These are phyloP conservation scores for Sapayoa aenigma DNA, from an alignment of 2,113 vertebrate genomes.

Conservation along the genomic window DNA sequence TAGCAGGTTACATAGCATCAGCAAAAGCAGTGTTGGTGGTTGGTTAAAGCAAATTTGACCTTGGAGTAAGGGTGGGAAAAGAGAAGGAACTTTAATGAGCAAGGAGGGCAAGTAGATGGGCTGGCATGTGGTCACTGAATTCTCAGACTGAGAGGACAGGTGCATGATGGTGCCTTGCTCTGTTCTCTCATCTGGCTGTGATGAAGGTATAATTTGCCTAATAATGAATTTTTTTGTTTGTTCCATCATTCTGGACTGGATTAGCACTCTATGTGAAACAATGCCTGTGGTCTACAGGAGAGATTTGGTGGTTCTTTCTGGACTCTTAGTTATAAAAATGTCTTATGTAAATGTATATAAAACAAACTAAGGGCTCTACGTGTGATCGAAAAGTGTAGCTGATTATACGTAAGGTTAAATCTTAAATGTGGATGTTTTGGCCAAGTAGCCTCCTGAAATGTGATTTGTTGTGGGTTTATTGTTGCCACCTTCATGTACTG, in stretches of 20 bases:
- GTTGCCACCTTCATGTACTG: accelerated
- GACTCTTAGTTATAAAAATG: background rate
- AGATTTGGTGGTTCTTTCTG: background rate
- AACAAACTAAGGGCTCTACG: background rate
- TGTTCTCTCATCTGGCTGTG: background rate
- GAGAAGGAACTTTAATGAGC: background rate
- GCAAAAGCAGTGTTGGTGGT: background rate
- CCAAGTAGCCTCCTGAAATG: background rate
- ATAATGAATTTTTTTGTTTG: background rate
- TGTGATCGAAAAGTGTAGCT: background rate
- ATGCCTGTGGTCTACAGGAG: background rate
- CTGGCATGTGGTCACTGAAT: background rate
- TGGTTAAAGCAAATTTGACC: background rate
- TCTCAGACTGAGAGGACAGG: background rate
- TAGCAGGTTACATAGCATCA: background rate
- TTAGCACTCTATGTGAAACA: background rate
- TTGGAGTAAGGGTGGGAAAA: background rate
- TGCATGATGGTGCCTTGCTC: background rate
- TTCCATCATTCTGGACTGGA: background rate
- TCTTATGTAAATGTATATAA: background rate
- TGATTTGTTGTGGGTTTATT: accelerated
- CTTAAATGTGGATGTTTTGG: background rate
- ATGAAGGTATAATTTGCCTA: background rate
- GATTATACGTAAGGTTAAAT: background rate
- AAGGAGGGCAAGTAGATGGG: background rate